phyloP scores from a whole-genome alignment of 2,797 vertebrate genomes.

The Argyrosomus regius region DNA sequence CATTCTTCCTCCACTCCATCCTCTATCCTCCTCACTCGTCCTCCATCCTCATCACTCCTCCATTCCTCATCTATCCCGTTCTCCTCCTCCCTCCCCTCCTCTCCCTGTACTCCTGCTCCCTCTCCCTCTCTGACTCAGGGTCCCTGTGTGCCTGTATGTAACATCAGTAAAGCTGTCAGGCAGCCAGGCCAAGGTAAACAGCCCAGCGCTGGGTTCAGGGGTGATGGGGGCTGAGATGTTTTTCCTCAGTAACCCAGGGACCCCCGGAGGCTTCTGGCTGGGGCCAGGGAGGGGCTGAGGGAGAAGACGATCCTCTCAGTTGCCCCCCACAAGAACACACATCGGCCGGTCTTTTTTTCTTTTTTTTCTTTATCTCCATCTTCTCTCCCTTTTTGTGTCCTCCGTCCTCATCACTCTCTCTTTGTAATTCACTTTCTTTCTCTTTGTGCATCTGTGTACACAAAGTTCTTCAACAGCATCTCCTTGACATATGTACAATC shows the following conservation, averaged over 20 bases:
- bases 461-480: slow-evolving; percentile 86
- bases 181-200: slow-evolving; percentile 98
- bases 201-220: slow-evolving; percentile 96
- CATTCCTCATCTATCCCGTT: slow-evolving; percentile 61
- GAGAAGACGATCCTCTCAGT: slow-evolving; percentile 85
- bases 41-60: slow-evolving; percentile 54
- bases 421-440: slow-evolving; percentile 12
- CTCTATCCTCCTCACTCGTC: slow-evolving; percentile 48
- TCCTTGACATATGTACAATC: slow-evolving; percentile 84
- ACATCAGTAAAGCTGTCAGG: slow-evolving; percentile 99
- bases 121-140: slow-evolving; percentile 83
- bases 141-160: slow-evolving; percentile 97
- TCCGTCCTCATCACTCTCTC: slow-evolving; percentile 65
- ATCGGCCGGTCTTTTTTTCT: slow-evolving; percentile 69
- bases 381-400: slow-evolving; percentile 44
- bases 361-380: slow-evolving; percentile 53
- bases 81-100: slow-evolving; percentile 62
- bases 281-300: slow-evolving; percentile 88
- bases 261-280: slow-evolving; percentile 87
- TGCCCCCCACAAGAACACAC: slow-evolving; percentile 81
- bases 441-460: slow-evolving; percentile 90
- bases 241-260: slow-evolving; percentile 96
- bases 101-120: slow-evolving; percentile 65
- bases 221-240: slow-evolving; percentile 96
- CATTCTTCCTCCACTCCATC: slow-evolving; percentile 41